These are phyloP conservation scores for Crotalus helleri DNA, from an alignment of 2,113 vertebrate genomes.

Conservation along the genomic window DNA sequence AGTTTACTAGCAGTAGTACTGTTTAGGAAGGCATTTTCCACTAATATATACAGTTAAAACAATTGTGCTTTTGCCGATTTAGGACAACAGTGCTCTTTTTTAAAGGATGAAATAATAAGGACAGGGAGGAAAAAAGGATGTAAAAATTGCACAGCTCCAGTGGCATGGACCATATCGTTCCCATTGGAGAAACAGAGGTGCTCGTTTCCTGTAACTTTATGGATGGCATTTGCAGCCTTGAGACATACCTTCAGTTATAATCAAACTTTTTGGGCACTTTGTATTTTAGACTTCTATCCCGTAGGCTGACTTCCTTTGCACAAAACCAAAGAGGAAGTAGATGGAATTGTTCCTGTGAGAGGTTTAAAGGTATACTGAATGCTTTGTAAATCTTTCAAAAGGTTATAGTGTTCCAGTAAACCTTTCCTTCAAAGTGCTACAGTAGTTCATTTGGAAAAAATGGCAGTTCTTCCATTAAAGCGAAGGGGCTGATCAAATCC, in stretches of 20 bases:
- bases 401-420: not conserved
- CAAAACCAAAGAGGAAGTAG: not conserved
- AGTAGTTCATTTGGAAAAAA: not conserved
- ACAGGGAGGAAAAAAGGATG: not conserved
- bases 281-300: not conserved
- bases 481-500: not conserved
- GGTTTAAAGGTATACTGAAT: not conserved
- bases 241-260: not conserved
- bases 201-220: not conserved
- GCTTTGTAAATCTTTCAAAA: not conserved
- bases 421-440: not conserved
- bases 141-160: not conserved
- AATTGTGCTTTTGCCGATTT: constrained; percentile 74
- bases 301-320: not conserved
- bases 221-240: not conserved
- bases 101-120: not conserved
- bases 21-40: constrained; percentile 57
- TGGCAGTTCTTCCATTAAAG: not conserved
- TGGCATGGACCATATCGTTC: not conserved
- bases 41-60: constrained; percentile 64
- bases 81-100: constrained; percentile 58
- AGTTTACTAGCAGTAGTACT: constrained; percentile 63
- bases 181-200: constrained; percentile 53
- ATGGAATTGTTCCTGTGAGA: not conserved
- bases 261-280: not conserved